These are phyloP conservation scores for Muntiacus reevesi DNA, from an alignment of 2,113 vertebrate genomes.

Conservation along the genomic window DNA sequence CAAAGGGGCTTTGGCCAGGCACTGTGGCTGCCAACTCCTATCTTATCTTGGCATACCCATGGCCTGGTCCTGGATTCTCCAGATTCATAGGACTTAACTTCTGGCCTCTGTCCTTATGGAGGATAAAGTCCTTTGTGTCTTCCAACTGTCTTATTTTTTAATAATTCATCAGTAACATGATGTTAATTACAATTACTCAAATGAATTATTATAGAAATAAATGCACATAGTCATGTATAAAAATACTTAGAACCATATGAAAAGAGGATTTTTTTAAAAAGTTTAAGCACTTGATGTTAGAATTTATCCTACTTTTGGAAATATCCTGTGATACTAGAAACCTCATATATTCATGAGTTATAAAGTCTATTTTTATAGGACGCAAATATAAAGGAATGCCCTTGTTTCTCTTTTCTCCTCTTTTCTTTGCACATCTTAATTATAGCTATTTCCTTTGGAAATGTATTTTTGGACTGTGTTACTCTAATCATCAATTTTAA, in stretches of 20 bases:
- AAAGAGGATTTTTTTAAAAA: not conserved
- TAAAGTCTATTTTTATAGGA: not conserved
- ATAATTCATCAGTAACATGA: not conserved
- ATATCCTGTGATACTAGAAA: not conserved
- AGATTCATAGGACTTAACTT: not conserved
- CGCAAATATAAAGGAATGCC: not conserved
- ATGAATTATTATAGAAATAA: not conserved
- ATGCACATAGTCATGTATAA: no score
- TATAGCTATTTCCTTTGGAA: slow-evolving; percentile 21
- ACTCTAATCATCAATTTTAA: not conserved
- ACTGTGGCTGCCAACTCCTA: fast-evolving
- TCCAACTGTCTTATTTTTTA: not conserved
- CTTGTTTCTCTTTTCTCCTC: not conserved
- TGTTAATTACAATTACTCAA: not conserved
- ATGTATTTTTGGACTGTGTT: slow-evolving; percentile 21
- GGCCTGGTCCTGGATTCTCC: not conserved
- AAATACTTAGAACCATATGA: not conserved
- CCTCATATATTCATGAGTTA: not conserved
- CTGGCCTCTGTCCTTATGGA: not conserved
- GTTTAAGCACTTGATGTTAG: not conserved
- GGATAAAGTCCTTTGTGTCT: not conserved
- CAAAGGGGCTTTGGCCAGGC: fast-evolving
- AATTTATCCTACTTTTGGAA: not conserved
- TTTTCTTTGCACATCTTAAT: slow-evolving; percentile 22
- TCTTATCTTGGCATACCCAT: fast-evolving